Base-by-base conservation (phyloP, 1,140 invertebrate genomes). In the Eurytemora carolleeae region DNA sequence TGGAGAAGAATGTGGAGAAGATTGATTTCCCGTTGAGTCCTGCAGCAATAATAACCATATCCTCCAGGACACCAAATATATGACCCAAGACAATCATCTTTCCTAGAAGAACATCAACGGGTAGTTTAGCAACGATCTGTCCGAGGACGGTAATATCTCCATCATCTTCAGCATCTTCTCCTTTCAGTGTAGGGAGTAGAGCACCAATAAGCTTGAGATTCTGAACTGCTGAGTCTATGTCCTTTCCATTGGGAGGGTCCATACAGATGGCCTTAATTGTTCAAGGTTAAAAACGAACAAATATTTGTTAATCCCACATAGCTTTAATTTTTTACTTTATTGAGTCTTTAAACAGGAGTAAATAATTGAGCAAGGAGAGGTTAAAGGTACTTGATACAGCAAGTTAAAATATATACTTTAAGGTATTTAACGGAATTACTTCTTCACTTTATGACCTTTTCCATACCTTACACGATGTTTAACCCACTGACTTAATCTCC, bases 81-180 rank as follows among this genome's bases (percentile, higher is more conserved):
- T 91, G 81, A 1, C 92, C 92, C 0, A 96, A 72, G 52, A 90
- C 74, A 44, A 98, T 86, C 0, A 97, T 73, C 69, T 92, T 91
- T 15, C 84, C 78, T 2, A 92, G 69, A 53, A 79, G 77, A 16
- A 91, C 80, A 68, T 93, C 85, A 0, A 96, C 67, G 0, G 92
- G 92, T 31, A 97, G 72, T 54, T 71, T 71, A 0, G 84, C 80
- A 80, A 95, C 85, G 0, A 96, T 76, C 24, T 73, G 74, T 1
- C 94, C 94, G 63, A 96, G 74, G 70, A 82, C 84, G 0, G 90
- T 96, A 16, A 97, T 67, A 63, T 93, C 83, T n/a, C 92, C 92
- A 74, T 96, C 90, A 31, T 80, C 73, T 16, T 70, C 67, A 76
- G 73, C n/a, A 16, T 25, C 1, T 53, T 44, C 52, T 17, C 60